Base-by-base conservation (phyloP, 2,113 vertebrate species). In the cattle (Bos taurus) region DNA sequence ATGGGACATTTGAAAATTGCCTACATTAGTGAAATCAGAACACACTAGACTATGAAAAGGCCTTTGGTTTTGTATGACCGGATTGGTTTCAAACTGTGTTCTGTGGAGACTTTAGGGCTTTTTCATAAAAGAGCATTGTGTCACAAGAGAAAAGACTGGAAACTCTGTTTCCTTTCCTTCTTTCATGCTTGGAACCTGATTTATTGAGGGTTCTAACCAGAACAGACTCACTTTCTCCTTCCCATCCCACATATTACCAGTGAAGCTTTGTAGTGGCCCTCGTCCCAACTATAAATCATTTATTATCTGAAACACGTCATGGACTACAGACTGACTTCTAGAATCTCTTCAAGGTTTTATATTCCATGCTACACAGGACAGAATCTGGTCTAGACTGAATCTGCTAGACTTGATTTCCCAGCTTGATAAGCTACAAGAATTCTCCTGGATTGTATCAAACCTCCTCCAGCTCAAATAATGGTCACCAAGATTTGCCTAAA, bases 1-100 rank as follows among this genome's bases (percentile, higher is more conserved):
- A 77, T 84, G 36, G 21, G 46, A 91, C 40, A 62, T 96, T 90
- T 96, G 33, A 95, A 96, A 97, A 87, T 97, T 97, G 33, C 40
- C 82, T 95, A 13, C 26, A 74, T 48, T 92, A 56, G 30, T 95
- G 64, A 96, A 93, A 91, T 88, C 16, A 86, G 52, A 86, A 87
- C 14, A 81, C 93, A 59, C 13, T 88, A 60, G 52, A 83, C 56
- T 40, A 82, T 25, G 52, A 96, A 96, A 15, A 56, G 77, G 67
- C 46, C 40, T 93, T 56, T 28, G 50, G n/a, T 46, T 87, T 89
- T 78, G 62, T 93, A 71, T 95, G 64, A 43, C 15, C 46, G 15
- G 59, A 2, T 89, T 74, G 26, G 12, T 62, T 96, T 95, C 57
- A 71, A 15, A 54, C 46, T 74, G 15, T 83, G 26, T 89, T 93